A percentile compares a stretch with the other conserved stretches of the same genome.
phyloP scores from a whole-genome alignment of 2,888 invertebrate genomes.

The Drosophila affinis region DNA sequence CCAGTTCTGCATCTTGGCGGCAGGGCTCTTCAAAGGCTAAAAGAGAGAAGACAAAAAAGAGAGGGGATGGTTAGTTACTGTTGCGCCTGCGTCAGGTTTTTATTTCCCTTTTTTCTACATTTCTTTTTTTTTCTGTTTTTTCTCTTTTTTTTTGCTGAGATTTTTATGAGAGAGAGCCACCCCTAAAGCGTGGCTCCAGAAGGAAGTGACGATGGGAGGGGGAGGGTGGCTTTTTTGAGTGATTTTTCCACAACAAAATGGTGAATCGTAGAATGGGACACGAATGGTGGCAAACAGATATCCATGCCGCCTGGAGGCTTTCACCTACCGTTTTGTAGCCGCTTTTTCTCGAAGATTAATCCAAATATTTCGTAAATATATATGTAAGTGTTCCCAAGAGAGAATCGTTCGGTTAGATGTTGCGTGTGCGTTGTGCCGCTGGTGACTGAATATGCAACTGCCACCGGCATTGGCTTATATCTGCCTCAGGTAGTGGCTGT shows the following conservation, averaged over 20 bases:
- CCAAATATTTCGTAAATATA: neutral
- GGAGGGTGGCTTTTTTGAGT: constrained; percentile 61
- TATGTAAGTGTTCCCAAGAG: constrained; percentile 4
- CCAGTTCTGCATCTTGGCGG: constrained; percentile 82
- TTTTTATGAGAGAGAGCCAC: constrained; percentile 61
- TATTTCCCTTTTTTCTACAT: constrained; percentile 38
- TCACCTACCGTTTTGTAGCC: constrained; percentile 37
- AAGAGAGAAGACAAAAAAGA: constrained; percentile 22
- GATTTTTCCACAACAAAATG: constrained; percentile 55
- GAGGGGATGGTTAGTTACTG: constrained; percentile 47
- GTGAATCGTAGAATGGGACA: constrained; percentile 7
- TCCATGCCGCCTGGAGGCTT: neutral
- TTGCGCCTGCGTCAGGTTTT: constrained; percentile 80
- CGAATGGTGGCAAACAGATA: constrained; percentile 3
- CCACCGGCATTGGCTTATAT: constrained; percentile 58
- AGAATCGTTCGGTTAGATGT: constrained; percentile 1
- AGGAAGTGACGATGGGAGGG: neutral
- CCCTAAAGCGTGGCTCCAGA: constrained; percentile 54
- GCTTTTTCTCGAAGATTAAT: constrained; percentile 1
- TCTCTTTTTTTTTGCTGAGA: constrained; percentile 32
- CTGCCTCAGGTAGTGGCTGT: constrained; percentile 35
- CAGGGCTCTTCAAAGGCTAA: constrained; percentile 42
- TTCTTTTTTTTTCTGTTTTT: constrained; percentile 31
- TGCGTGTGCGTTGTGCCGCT: constrained; percentile 29
- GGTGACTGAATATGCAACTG: constrained; percentile 56